Conservation (phyloP, 2,797 vertebrate genomes). For the Smutsia temminckii region DNA sequence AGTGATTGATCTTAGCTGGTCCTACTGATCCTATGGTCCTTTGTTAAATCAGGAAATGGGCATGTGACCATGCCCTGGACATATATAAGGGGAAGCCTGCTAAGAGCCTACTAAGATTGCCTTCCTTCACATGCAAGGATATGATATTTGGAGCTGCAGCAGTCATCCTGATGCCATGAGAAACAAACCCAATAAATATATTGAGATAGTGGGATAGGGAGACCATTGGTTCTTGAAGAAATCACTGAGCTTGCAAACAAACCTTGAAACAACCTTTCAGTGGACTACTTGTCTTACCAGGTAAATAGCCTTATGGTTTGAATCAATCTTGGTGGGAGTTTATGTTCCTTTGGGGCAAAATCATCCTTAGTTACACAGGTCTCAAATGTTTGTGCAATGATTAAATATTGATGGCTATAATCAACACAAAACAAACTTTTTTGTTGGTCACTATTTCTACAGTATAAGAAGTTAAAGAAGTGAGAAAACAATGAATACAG, state of each 20-base stretch:
- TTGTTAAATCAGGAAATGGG: neutral
- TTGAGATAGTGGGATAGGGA: neutral
- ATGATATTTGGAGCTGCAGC: neutral
- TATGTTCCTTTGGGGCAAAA: neutral
- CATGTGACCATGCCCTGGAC: neutral
- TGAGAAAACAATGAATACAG: neutral
- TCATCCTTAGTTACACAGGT: neutral
- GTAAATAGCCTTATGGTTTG: neutral
- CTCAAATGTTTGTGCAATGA: slow-evolving; percentile 3
- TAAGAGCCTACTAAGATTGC: neutral
- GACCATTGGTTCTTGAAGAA: neutral
- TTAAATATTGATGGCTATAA: neutral
- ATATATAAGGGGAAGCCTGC: neutral
- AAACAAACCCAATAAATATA: neutral
- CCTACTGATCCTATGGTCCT: neutral
- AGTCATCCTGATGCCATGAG: neutral
- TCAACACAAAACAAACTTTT: neutral
- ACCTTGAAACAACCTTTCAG: neutral
- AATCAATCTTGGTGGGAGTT: neutral
- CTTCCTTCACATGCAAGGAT: neutral
- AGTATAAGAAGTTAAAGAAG: neutral
- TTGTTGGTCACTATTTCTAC: neutral
- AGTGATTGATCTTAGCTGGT: neutral
- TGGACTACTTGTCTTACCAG: neutral
- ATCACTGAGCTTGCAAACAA: neutral